Conservation (phyloP, 2,113 vertebrate species). For the Dipodomys spectabilis region DNA sequence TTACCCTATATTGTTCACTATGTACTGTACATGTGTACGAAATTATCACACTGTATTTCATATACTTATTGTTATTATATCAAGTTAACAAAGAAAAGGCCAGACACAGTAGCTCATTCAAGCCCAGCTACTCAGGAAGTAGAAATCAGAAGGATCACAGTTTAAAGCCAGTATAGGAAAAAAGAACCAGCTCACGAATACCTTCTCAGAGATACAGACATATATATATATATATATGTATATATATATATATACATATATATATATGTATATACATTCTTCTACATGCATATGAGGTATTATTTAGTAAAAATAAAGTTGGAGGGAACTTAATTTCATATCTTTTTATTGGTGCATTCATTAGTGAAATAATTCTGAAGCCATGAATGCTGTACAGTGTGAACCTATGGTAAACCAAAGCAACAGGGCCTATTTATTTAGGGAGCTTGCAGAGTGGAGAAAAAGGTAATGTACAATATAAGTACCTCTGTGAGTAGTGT, state of each 20-base stretch:
- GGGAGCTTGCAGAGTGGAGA: not conserved
- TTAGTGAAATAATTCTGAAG: not conserved
- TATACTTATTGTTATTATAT: not conserved
- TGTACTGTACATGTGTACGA: not conserved
- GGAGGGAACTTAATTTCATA: not conserved
- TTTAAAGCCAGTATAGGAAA: not conserved
- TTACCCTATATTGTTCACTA: not conserved
- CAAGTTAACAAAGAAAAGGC: not conserved
- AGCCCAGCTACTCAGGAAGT: not conserved
- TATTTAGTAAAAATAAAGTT: not conserved
- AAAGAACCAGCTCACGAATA: not conserved
- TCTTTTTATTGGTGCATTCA: not conserved
- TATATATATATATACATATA: not conserved
- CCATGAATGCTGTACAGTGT: not conserved
- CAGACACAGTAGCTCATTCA: not conserved
- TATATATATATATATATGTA: no score
- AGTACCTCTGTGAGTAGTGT: not conserved
- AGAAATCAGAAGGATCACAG: not conserved
- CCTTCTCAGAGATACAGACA: no score
- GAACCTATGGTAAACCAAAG: not conserved
- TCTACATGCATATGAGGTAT: not conserved
- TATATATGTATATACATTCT: not conserved
- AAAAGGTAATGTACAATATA: not conserved
- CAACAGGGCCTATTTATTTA: not conserved
- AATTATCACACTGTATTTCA: not conserved